Conservation (phyloP, 1,140 invertebrate genomes). For the Polypedilum vanderplanki region DNA sequence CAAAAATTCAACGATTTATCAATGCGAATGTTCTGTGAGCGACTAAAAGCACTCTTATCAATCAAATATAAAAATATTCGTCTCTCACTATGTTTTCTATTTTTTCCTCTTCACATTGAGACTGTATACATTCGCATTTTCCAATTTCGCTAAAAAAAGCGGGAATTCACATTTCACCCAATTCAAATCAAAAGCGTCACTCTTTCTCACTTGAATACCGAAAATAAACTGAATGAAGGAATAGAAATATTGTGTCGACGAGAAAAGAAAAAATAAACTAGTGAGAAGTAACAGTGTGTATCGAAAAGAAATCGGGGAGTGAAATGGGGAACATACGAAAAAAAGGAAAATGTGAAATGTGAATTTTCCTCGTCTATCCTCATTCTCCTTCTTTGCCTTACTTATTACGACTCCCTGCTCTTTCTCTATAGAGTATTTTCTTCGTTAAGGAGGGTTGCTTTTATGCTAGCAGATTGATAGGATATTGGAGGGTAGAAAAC, state of each 20-base stretch:
- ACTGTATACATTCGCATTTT: not conserved
- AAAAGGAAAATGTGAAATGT: not conserved
- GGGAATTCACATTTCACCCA: conserved; percentile 5
- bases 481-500: too few relatives aligned
- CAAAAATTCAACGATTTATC: not conserved
- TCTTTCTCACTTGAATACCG: not conserved
- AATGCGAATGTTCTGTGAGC: not conserved
- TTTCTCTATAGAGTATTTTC: too few relatives aligned
- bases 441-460: too few relatives aligned
- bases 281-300: not conserved
- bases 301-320: not conserved
- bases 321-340: not conserved
- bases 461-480: too few relatives aligned
- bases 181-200: not conserved
- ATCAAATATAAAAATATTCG: not conserved
- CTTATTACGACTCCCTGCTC: not conserved
- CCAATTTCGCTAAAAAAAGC: not conserved
- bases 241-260: conserved; percentile 21
- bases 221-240: conserved; percentile 25
- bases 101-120: not conserved
- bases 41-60: conserved; percentile 12
- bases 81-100: not conserved
- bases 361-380: not conserved
- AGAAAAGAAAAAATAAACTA: conserved; percentile 11
- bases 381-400: not conserved